phyloP scores from a whole-genome alignment of 1,140 invertebrate species.

The Monochamus saltuarius region DNA sequence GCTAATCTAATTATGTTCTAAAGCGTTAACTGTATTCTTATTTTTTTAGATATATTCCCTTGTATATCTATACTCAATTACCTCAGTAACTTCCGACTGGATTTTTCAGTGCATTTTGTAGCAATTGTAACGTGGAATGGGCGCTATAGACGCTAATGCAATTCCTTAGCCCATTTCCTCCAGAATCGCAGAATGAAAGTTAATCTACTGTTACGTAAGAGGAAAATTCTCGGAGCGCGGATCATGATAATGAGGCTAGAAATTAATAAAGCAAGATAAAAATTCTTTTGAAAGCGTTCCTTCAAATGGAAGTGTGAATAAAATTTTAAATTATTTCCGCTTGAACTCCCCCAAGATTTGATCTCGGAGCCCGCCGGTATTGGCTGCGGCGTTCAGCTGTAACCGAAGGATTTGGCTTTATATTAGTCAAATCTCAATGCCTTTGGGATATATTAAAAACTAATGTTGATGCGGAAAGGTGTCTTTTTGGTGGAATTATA shows the following conservation, averaged over 20 bases:
- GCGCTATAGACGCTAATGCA: too few relatives aligned
- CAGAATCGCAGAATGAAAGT: slow-evolving; percentile 1
- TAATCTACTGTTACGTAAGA: slow-evolving; percentile 1
- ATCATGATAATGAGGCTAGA: slow-evolving; percentile 28
- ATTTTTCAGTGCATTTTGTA: too few relatives aligned
- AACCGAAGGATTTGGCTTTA: slow-evolving; percentile 17
- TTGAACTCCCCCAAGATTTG: slow-evolving; percentile 10
- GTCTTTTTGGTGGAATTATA: too few relatives aligned
- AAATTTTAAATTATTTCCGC: slow-evolving; percentile 28
- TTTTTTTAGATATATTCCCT: too few relatives aligned
- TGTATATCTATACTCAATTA: too few relatives aligned
- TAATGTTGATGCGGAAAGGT: too few relatives aligned
- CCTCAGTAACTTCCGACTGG: too few relatives aligned
- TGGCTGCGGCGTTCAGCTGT: slow-evolving; percentile 15
- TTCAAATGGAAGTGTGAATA: slow-evolving; percentile 20
- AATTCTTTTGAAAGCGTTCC: slow-evolving; percentile 18
- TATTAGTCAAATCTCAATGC: slow-evolving; percentile 18
- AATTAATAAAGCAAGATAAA: slow-evolving; percentile 30
- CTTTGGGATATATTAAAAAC: too few relatives aligned
- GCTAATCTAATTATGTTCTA: too few relatives aligned
- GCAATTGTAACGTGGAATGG: too few relatives aligned
- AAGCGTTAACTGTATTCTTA: too few relatives aligned
- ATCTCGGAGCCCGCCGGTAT: slow-evolving; percentile 15
- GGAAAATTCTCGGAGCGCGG: slow-evolving; percentile 5
- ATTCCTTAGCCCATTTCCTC: too few relatives aligned